Base-by-base conservation (phyloP, 2,113 vertebrate species). In the Crocuta crocuta region DNA sequence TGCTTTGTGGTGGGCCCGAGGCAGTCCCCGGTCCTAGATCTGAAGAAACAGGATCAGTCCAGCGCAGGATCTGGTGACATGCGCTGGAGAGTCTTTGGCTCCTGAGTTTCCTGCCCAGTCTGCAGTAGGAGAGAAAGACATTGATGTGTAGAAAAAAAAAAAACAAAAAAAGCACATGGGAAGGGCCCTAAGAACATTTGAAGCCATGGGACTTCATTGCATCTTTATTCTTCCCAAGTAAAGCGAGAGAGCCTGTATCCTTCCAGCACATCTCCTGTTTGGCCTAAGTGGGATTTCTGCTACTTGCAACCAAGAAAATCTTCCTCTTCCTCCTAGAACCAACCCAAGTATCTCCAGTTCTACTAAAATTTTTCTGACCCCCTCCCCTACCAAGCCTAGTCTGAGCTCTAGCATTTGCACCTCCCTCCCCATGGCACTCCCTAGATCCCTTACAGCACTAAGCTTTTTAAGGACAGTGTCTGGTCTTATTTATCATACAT, bases 121-220 rank as follows among this genome's bases (percentile, higher is more conserved):
- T 81, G n/a, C 24, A 45, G 31, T 48, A 70, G 48, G n/a, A 93
- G 10, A 82, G 74, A 66, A 91, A 58, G 66, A 82, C 68, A 78
- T 1, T 45, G 71, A 23, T 8, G 19, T 55, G 65, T 48, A 65
- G 48, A n/a, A 10, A 78, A 31, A 43, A 73, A 2, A 11, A 43
- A 73, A 4, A 11, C 10, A 3, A 3, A 58, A 26, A 4, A 26
- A 43, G 23, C 21, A 65, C 0, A 1, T 33, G n/a, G 23, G 5
- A 43, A 55, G 15, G n/a, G 28, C 7, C n/a, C 43, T 23, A 9
- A 39, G 58, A 48, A 45, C 50, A 53, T 2, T 3, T 7, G 7
- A 93, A 87, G 39, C 24, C 73, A 16, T 4, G 13, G 43, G 17
- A 48, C 43, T 86, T 43, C 4, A 1, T 13, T 81, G 23, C 17